Evolutionary conservation across 2,888 invertebrate species (phyloP), one percentile per base, ranked within the genome.

Genomic region (Plagiodera versicolora): DNA sequence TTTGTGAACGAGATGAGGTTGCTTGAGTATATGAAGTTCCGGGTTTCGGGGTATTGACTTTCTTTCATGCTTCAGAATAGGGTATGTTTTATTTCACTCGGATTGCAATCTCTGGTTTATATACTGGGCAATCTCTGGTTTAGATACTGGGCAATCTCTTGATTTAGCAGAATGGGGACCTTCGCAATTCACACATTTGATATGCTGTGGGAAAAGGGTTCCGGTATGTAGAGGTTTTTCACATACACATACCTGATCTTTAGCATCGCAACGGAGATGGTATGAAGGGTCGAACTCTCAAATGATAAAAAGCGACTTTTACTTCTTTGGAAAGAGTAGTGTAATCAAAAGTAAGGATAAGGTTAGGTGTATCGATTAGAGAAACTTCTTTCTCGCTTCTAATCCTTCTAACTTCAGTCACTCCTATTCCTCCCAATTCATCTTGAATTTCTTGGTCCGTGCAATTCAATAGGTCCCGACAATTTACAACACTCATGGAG

Each of bases 221-320:
- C 8, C 28, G 10, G 58, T 57, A 35, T 65, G 65, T 17, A 50
- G 11, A 0, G 39, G 53, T 20, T 18, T 32, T 9, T 64, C 64
- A 53, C 67, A 66, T 3, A 61, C 19, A 53, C 64, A 66, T 1
- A 48, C 32, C 48, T 56, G 51, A 11, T 55, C 58, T 32, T 57
- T 46, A 67, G 20, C 68, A 68, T 9, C 64, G 50, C 35, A 68
- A n/a, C 14, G 69, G 68, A 9, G 59, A n/a, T 9, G 70, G 70
- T 14, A 71, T 63, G 24, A 61, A 71, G 0, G 56, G 53, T 8
- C 67, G 56, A 4, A 70, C 62, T 20, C 59, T 56, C 0, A 68
- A 59, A 0, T 24, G 18, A 45, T 70, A 59, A 17, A 63, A 58
- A 0, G 63, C 68, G 4, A 56, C 60, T 11, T 60, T 56, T 1